These are phyloP conservation scores for Nipponacmea schrenckii DNA, from an alignment of 2,888 invertebrate species.

Conservation along the genomic window DNA sequence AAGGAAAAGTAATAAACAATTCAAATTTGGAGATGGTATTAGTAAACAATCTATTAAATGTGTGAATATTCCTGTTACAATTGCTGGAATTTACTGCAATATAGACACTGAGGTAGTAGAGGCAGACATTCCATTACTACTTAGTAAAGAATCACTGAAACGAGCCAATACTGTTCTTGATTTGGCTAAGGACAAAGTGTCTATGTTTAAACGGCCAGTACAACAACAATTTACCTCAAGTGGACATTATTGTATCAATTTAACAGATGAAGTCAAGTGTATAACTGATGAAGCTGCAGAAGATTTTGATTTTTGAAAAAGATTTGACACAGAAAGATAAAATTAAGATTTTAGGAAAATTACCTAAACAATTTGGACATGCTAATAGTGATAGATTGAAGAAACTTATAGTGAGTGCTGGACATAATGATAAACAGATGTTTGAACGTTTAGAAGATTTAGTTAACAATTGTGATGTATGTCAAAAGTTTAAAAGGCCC, in stretches of 20 bases:
- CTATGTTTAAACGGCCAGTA: conserved; percentile 22
- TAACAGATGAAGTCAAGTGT: background rate
- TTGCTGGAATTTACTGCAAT: conserved; percentile 8
- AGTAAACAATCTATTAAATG: conserved; percentile 10
- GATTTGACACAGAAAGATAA: conserved; percentile 5
- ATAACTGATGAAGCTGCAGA: background rate
- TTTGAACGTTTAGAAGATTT: conserved; percentile 2
- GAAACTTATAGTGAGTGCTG: background rate
- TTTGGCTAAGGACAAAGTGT: conserved; percentile 18
- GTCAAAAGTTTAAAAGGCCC: background rate
- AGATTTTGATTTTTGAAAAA: conserved; percentile 1
- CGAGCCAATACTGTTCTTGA: conserved; percentile 20
- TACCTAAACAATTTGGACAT: conserved; percentile 9
- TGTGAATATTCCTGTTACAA: conserved; percentile 17
- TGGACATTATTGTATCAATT: conserved; percentile 27
- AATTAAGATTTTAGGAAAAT: background rate
- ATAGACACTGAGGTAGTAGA: conserved; percentile 22
- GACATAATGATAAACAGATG: conserved; percentile 11
- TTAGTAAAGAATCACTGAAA: conserved; percentile 26
- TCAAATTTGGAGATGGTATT: conserved; percentile 27
- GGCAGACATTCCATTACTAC: conserved; percentile 22
- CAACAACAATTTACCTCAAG: conserved; percentile 20
- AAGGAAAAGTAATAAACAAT: conserved; percentile 10
- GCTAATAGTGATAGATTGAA: background rate
- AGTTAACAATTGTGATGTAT: background rate